phyloP scores from a whole-genome alignment of 2,797 vertebrate species.

The Acrossocheilus wenchowensis region DNA sequence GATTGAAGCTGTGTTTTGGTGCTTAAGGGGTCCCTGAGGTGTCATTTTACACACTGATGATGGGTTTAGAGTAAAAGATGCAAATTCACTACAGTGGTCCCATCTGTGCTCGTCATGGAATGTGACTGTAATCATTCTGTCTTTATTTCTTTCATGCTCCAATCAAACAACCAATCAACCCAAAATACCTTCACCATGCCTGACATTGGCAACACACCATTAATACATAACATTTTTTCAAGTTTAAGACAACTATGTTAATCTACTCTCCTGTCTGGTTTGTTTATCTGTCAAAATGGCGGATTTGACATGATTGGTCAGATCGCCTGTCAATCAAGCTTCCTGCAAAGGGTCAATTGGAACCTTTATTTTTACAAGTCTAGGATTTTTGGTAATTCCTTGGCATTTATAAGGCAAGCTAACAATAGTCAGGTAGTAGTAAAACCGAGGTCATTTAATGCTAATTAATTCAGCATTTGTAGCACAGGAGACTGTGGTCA shows the following conservation, averaged over 20 bases:
- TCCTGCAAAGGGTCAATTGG: neutral
- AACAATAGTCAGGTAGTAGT: neutral
- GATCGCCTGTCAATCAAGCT: neutral
- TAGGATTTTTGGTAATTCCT: neutral
- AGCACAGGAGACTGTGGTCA: neutral
- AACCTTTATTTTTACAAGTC: neutral
- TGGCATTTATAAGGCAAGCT: neutral
- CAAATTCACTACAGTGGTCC: conserved; percentile 20
- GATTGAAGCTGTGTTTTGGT: conserved; percentile 39
- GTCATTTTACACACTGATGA: conserved; percentile 23
- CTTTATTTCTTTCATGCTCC: neutral
- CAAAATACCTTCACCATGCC: neutral
- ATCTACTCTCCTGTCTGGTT: neutral
- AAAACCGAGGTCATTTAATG: neutral
- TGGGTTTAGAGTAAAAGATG: conserved; percentile 19
- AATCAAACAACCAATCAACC: neutral
- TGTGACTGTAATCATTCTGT: neutral
- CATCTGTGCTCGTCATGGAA: conserved; percentile 32
- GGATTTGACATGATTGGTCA: neutral
- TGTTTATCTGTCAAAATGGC: too few relatives aligned
- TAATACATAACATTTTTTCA: neutral
- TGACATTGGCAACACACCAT: neutral
- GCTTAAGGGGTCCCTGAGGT: conserved; percentile 16
- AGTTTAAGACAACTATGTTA: neutral
- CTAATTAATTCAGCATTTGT: conserved; percentile 11